Conservation (phyloP, 2,113 vertebrate species). For the Scomber colias region DNA sequence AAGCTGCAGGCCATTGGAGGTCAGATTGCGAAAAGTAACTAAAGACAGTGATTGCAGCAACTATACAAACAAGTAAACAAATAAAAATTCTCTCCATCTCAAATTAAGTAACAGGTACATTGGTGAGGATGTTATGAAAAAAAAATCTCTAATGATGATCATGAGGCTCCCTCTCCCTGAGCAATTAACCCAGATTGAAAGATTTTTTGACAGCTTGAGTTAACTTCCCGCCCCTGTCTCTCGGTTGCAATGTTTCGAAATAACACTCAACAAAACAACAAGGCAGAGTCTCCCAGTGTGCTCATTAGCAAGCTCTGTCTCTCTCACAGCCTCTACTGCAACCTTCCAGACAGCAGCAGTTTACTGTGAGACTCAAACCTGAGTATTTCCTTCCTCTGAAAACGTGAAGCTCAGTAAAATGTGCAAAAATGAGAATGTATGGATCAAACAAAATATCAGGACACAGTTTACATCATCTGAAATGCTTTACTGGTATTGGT, state of each 20-base stretch:
- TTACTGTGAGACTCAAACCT: slow-evolving; percentile 25
- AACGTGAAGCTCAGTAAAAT: background rate
- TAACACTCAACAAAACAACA: slow-evolving; percentile 67
- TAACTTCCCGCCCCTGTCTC: slow-evolving; percentile 57
- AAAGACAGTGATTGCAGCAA: background rate
- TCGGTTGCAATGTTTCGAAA: slow-evolving; percentile 66
- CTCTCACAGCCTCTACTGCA: slow-evolving; percentile 47
- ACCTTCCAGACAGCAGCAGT: slow-evolving; percentile 48
- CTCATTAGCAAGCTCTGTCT: slow-evolving; percentile 72
- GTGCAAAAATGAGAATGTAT: background rate
- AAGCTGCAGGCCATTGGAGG: background rate
- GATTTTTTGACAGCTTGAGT: slow-evolving; percentile 71
- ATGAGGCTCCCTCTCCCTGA: slow-evolving; percentile 62
- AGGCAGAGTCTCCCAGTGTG: slow-evolving; percentile 65
- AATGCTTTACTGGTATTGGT: slow-evolving; percentile 26
- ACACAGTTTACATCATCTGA: background rate
- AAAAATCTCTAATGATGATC: slow-evolving; percentile 61
- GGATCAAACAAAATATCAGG: slow-evolving; percentile 13
- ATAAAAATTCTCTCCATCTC: background rate
- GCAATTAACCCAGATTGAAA: slow-evolving; percentile 79
- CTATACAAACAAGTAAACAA: background rate
- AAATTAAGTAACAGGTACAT: slow-evolving; percentile 40
- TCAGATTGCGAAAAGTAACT: background rate
- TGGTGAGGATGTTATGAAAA: slow-evolving; percentile 8
- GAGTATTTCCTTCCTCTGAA: slow-evolving; percentile 1